These are phyloP conservation scores for Nipponia nippon DNA, from an alignment of 2,113 vertebrate genomes.

Conservation along the genomic window DNA sequence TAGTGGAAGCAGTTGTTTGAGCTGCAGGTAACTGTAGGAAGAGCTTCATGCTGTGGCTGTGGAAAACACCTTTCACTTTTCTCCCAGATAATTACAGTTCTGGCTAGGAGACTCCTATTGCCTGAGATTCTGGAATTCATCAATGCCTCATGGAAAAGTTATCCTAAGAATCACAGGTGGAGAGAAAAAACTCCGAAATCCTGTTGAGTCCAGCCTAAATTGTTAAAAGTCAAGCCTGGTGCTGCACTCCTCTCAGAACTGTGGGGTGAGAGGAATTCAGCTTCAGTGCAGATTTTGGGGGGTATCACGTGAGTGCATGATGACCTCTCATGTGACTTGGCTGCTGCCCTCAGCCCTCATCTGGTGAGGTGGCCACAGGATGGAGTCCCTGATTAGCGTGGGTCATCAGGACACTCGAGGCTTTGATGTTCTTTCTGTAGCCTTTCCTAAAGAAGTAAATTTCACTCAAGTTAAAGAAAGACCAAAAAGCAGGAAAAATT, in stretches of 20 bases:
- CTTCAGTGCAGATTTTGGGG: background rate
- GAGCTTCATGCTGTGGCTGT: background rate
- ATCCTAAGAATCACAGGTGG: background rate
- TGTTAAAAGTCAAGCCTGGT: background rate
- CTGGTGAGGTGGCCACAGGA: background rate
- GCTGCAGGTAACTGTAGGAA: background rate
- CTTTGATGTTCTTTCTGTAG: background rate
- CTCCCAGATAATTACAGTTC: background rate
- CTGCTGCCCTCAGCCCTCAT: background rate
- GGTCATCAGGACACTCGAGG: background rate
- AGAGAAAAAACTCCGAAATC: background rate
- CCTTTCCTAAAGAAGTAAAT: background rate
- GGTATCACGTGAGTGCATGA: fast-evolving
- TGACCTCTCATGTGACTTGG: background rate
- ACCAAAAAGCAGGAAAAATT: background rate
- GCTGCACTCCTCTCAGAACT: background rate
- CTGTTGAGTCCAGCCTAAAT: background rate
- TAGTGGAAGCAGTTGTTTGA: background rate
- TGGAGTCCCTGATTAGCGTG: background rate
- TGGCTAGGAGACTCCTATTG: background rate
- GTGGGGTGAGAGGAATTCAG: background rate
- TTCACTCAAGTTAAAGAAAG: background rate
- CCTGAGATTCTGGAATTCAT: background rate
- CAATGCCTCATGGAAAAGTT: background rate
- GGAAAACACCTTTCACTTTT: background rate